These are phyloP conservation scores for Caenorhabditis parvicauda DNA, from an alignment of 2,888 invertebrate species.

Conservation along the genomic window DNA sequence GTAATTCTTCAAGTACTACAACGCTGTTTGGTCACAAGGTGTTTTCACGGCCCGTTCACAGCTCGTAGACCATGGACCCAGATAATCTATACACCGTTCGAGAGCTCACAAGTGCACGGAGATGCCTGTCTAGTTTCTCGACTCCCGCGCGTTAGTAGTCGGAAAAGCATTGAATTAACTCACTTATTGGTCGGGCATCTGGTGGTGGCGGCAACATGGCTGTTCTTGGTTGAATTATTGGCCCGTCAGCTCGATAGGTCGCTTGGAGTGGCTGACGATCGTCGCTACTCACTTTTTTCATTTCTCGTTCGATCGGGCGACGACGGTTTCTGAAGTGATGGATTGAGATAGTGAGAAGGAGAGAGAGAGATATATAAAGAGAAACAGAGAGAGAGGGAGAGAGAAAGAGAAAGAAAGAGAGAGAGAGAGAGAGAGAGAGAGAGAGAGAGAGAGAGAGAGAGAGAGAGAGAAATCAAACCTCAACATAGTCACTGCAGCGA, in stretches of 20 bases:
- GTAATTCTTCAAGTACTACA: background rate
- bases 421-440: no score
- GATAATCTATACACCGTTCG: no score
- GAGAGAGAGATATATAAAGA: no score
- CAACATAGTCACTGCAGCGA: slow-evolving; percentile 4
- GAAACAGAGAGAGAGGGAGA: no score
- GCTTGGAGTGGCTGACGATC: slow-evolving; percentile 20
- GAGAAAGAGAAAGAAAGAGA: background rate
- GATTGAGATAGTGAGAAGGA: no score
- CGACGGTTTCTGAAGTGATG: slow-evolving; percentile 13
- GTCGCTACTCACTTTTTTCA: slow-evolving; percentile 5
- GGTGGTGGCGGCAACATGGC: slow-evolving; percentile 27
- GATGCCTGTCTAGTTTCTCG: no score
- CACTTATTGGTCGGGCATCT: slow-evolving; percentile 29
- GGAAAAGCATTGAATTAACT: slow-evolving; percentile 2
- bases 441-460: slow-evolving; percentile 3
- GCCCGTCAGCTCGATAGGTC: slow-evolving; percentile 12
- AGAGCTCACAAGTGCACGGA: no score
- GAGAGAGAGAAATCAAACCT: no score
- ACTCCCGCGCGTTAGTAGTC: background rate
- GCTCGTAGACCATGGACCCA: no score
- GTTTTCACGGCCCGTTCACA: no score
- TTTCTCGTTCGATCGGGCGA: slow-evolving; percentile 13
- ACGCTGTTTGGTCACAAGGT: background rate
- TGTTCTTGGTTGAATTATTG: slow-evolving; percentile 9